Evolutionary conservation across 2,113 vertebrate genomes (phyloP).

Genomic region (Leucosticte australis): DNA sequence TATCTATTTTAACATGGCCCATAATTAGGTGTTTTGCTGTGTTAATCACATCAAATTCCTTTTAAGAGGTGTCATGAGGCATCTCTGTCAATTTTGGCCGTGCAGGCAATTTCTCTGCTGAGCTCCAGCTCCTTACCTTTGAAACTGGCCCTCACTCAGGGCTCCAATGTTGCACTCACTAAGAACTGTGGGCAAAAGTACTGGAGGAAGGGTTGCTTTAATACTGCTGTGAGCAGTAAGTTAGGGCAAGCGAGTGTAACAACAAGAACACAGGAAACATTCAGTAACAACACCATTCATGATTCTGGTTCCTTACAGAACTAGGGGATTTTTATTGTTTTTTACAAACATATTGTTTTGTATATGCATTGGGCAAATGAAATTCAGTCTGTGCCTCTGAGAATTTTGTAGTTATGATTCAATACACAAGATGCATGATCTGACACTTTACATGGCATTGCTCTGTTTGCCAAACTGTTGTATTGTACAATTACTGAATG

Average conservation of each 20-base stretch:
- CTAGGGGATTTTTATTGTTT: background rate
- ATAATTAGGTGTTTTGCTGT: background rate
- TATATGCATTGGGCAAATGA: background rate
- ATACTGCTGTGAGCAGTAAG: background rate
- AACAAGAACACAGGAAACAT: background rate
- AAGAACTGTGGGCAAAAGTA: background rate
- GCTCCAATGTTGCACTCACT: background rate
- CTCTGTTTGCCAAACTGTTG: background rate
- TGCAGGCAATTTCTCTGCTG: background rate
- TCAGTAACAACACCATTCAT: background rate
- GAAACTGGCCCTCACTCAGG: background rate
- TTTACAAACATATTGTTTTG: background rate
- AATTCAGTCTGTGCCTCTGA: background rate
- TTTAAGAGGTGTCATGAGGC: background rate
- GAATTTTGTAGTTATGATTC: background rate
- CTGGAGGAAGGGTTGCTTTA: background rate
- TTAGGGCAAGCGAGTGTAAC: fast-evolving
- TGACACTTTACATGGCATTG: background rate
- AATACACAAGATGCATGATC: background rate
- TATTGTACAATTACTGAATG: background rate
- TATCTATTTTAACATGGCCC: background rate
- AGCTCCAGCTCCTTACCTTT: background rate
- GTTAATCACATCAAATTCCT: background rate
- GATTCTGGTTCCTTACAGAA: background rate
- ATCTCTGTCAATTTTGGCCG: background rate